A percentile compares a stretch with the other conserved stretches of the same genome.
These are phyloP conservation scores for Ailuropoda melanoleuca DNA, from an alignment of 2,113 vertebrate species.

Conservation along the genomic window DNA sequence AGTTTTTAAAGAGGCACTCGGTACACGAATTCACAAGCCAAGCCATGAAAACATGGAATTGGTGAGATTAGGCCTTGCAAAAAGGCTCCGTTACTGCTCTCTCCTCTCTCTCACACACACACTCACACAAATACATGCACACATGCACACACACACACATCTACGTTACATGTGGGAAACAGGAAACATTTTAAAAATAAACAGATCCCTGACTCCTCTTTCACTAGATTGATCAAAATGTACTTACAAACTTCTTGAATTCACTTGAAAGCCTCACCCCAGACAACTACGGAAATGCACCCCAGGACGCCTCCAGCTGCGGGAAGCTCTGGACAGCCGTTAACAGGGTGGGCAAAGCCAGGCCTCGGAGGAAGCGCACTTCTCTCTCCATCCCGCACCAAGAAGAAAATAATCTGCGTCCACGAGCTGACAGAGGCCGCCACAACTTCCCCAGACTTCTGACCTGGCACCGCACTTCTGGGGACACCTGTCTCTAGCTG, in stretches of 20 bases:
- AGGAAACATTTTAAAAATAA: neutral
- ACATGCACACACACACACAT: too few relatives aligned
- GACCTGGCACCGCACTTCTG: neutral
- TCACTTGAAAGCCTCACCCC: neutral
- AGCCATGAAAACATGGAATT: neutral
- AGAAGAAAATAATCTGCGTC: neutral
- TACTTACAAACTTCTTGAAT: neutral
- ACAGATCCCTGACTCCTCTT: neutral
- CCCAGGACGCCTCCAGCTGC: neutral
- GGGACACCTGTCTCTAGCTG: neutral
- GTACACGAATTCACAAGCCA: neutral
- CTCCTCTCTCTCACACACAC: neutral
- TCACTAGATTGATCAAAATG: neutral
- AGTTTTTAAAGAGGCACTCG: neutral
- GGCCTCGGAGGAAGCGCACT: neutral
- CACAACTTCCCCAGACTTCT: neutral
- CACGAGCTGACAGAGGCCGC: neutral
- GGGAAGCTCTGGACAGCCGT: neutral
- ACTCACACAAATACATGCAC: too few relatives aligned
- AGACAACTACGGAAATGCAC: neutral
- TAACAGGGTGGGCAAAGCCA: neutral
- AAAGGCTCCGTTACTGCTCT: neutral
- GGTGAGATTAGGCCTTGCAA: neutral
- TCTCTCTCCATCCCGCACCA: accelerated
- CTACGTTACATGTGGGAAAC: neutral